Evolutionary conservation across 2,888 invertebrate genomes (phyloP), one percentile per base, ranked within the genome.

Genomic region (Noctua fimbriata): DNA sequence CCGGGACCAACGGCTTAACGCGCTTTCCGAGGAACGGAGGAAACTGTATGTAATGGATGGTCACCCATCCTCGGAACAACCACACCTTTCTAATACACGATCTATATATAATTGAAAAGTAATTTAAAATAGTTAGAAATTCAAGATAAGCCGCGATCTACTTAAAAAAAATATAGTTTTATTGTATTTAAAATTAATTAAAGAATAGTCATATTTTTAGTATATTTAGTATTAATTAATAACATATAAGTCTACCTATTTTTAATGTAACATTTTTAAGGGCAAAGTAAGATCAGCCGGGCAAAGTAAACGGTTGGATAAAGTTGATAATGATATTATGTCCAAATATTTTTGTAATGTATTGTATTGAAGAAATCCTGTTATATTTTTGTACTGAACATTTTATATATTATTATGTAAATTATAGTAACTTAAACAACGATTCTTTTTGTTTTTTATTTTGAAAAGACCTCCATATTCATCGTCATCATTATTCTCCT

Each of bases 361-460:
- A 74, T 36, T 76, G 41, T 86, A 66, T 75, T 70, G 32, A 66
- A 78, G 41, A 47, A 49, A 63, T 32, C 32, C 66, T 76, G 82
- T 76, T 70, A 66, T 81, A 78, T 88, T 81, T 83, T 72, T 88
- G 76, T 87, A 87, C 81, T 86, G 81, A 87, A 73, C 21, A 67
- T 69, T 83, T 83, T 73, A 60, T 87, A 41, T 85, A 82, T 79
- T 81, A 85, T 69, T 82, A 80, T 86, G 76, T 88, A 83, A 86
- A 87, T 78, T 88, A 88, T 84, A 81, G 44, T 80, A 76, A 86
- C 60, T 14, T 76, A 87, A 72, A 86, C 72, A 81, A 81, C 49
- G 69, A 84, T 18, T 4, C 2, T 3, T 2, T 3, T 65, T 76
- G 73, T 66, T 78, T 83, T 86, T 78, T 32, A 60, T 82, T 71